These are phyloP conservation scores for Tenualosa thibaudeaui DNA, from an alignment of 2,797 vertebrate genomes.

Conservation along the genomic window DNA sequence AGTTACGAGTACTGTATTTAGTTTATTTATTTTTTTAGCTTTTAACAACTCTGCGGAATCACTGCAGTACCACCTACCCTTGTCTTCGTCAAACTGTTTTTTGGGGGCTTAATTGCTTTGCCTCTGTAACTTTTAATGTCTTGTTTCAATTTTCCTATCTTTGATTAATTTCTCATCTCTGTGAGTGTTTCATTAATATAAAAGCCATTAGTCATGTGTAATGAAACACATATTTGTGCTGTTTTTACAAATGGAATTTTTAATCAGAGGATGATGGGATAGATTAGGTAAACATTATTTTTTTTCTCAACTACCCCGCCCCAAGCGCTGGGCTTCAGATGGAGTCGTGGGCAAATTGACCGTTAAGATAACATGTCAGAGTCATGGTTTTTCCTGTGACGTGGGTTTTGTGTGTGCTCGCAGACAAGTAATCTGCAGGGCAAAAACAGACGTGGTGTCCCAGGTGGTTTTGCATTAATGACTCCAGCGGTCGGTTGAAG, in stretches of 20 bases:
- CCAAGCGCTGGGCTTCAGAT: background rate
- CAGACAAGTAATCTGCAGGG: background rate
- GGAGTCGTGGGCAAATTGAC: conserved; percentile 38
- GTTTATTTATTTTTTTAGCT: background rate
- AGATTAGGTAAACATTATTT: conserved; percentile 52
- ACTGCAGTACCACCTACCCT: conserved; percentile 50
- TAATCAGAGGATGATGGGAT: conserved; percentile 51
- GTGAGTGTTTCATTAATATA: conserved; percentile 78
- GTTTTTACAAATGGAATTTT: conserved; percentile 65
- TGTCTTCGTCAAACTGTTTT: conserved; percentile 66
- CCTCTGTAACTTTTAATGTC: conserved; percentile 79
- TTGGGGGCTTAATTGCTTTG: conserved; percentile 65
- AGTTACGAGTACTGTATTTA: conserved; percentile 12
- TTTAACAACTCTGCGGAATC: background rate
- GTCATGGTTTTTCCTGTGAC: background rate
- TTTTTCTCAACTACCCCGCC: conserved; percentile 24
- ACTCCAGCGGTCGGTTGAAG: background rate
- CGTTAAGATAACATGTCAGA: conserved; percentile 36
- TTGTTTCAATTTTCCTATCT: conserved; percentile 65
- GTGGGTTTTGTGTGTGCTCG: background rate
- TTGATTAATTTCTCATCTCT: conserved; percentile 77
- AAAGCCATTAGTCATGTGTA: conserved; percentile 76
- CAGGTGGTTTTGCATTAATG: background rate
- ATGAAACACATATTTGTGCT: conserved; percentile 60
- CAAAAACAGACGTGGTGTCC: background rate